These are phyloP conservation scores for Rhinopomastus cyanomelas DNA, from an alignment of 2,113 vertebrate species.

Conservation along the genomic window DNA sequence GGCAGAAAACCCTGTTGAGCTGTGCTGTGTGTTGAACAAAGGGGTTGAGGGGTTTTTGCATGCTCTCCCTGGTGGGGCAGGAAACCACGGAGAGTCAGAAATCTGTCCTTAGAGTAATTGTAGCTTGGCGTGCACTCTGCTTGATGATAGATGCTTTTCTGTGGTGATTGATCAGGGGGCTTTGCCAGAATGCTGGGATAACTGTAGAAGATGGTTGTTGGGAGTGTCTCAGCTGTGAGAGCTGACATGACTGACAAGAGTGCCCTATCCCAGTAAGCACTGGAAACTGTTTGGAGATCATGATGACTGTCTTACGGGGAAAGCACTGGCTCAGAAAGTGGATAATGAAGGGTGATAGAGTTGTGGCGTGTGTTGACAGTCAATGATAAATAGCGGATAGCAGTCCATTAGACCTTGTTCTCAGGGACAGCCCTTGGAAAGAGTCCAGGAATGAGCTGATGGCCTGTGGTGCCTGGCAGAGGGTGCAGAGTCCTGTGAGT, in stretches of 20 bases:
- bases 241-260: background rate
- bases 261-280: background rate
- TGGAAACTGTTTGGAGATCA: background rate
- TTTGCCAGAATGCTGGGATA: background rate
- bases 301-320: background rate
- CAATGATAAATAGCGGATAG: background rate
- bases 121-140: fast-evolving
- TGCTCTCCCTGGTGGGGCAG: background rate
- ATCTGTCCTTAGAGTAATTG: background rate
- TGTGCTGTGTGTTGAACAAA: background rate
- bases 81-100: background rate
- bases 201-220: background rate
- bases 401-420: background rate
- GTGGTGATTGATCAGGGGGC: fast-evolving
- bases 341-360: background rate
- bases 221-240: background rate
- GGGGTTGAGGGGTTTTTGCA: background rate
- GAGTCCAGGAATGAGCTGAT: background rate
- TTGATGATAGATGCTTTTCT: background rate
- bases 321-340: background rate
- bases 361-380: background rate
- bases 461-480: background rate
- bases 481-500: background rate
- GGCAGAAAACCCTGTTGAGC: background rate
- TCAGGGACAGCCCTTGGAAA: background rate